Evolutionary conservation across 2,797 vertebrate species (phyloP), one percentile per base, ranked within the genome.

Genomic region (Orestias chungarensis): DNA sequence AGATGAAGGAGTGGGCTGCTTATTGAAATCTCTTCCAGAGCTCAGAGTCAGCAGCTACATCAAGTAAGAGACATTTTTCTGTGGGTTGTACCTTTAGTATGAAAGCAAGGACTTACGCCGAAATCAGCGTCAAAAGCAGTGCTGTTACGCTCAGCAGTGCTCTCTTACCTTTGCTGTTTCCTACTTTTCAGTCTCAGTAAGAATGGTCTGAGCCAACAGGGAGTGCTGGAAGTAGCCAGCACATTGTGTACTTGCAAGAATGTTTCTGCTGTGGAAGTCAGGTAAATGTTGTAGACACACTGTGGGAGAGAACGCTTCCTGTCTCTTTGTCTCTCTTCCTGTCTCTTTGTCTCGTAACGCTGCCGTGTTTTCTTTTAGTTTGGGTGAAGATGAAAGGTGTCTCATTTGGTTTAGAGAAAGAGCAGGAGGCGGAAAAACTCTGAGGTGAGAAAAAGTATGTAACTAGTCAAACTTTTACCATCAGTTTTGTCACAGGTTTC

Each of bases 151-250:
- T 10, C 57, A 61, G 3, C 12, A n/a, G 9, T 35, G 14, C 18
- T 20, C 54, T 33, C 57, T 3, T 20, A 62, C 14, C 23, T 79
- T 68, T 12, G 23, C 65, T 72, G 38, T 73, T 78, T 84, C 69
- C 82, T 75, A 33, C 8, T 83, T 61, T 65, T 25, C 85, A 99
- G 97, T 35, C 92, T 99, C 74, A 93, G 94, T 82, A 87, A 87
- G 64, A 97, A 97, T 15, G 27, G 64, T 23, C 76, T 98, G 81
- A 96, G 92, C 11, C 93, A 92, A 75, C 88, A 89, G 18, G 94
- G 96, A 2, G 87, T 89, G 49, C 73, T 96, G 47, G 78, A 87
- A 43, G 91, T 97, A 81, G 73, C 94, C 73, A 82, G 84, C 38
- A 69, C 75, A 0, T 87, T 97, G 44, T 73, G 71, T 40, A 84